phyloP scores from a whole-genome alignment of 2,888 invertebrate species.

The Cheilosia scutellata region DNA sequence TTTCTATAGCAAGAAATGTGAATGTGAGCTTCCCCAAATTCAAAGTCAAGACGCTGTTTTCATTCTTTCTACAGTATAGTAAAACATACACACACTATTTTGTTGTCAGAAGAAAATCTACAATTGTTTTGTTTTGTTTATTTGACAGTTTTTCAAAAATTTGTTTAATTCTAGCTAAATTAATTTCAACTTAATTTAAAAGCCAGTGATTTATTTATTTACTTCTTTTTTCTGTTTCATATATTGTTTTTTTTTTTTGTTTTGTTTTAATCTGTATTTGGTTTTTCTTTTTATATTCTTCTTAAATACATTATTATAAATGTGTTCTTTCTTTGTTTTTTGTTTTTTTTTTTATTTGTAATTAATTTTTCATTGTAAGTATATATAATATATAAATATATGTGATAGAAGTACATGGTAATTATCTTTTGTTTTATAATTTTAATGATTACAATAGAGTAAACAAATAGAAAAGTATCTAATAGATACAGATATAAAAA shows the following conservation, averaged over 20 bases:
- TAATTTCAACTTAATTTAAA: conserved; percentile 76
- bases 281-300: conserved; percentile 32
- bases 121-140: conserved; percentile 75
- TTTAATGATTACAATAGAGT: conserved; percentile 63
- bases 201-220: conserved; percentile 74
- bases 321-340: conserved; percentile 24
- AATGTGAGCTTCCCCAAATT: no score
- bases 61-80: neutral
- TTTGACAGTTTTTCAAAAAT: conserved; percentile 76
- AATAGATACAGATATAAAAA: conserved; percentile 15
- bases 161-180: conserved; percentile 76
- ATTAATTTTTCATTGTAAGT: conserved; percentile 64
- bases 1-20: no score
- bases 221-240: conserved; percentile 42
- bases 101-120: conserved; percentile 77
- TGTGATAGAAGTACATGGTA: conserved; percentile 75
- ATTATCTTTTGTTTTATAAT: conserved; percentile 58
- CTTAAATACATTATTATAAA: conserved; percentile 68
- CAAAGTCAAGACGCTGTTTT: no score
- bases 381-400: conserved; percentile 75
- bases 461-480: conserved; percentile 8
- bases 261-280: conserved; percentile 36
- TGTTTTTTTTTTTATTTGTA: conserved; percentile 12
- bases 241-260: conserved; percentile 47
- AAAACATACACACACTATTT: conserved; percentile 28